Conservation (phyloP, 2,888 invertebrate species). For the Lutraria lutraria region DNA sequence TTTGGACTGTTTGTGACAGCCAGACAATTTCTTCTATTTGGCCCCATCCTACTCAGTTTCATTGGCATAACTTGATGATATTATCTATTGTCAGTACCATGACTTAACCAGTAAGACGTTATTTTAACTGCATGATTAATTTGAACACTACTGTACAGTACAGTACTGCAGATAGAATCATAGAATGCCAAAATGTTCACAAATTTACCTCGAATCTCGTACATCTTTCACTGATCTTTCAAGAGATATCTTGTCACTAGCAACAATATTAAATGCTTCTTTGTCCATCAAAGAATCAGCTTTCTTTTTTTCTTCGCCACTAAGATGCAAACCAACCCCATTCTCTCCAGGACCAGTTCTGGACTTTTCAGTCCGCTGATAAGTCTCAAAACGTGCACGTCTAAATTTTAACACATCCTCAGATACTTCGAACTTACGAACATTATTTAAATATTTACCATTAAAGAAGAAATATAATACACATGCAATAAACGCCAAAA, state of each 20-base stretch:
- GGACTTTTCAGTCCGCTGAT: conserved; percentile 69
- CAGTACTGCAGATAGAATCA: not conserved
- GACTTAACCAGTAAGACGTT: no score
- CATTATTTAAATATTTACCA: conserved; percentile 22
- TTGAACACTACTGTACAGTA: not conserved
- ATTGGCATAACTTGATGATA: no score
- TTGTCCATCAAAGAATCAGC: conserved; percentile 92
- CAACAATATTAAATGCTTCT: conserved; percentile 94
- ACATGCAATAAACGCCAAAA: conserved; percentile 59
- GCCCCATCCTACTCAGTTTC: no score
- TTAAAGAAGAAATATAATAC: conserved; percentile 56
- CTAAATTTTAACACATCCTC: conserved; percentile 62
- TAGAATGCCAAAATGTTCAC: not conserved
- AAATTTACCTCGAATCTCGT: conserved; percentile 87
- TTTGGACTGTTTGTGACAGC: no score
- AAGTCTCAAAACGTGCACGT: conserved; percentile 73
- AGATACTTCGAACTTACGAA: conserved; percentile 27
- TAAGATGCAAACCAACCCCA: conserved; percentile 80
- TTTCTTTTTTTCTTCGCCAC: conserved; percentile 88
- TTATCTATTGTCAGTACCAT: no score
- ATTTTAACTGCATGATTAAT: no score
- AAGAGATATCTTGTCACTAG: conserved; percentile 95
- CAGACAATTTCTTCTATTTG: no score
- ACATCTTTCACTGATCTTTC: conserved; percentile 92
- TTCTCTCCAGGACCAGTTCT: conserved; percentile 85